Evolutionary conservation across 2,888 invertebrate species (phyloP).

Genomic region (Catocala nupta): DNA sequence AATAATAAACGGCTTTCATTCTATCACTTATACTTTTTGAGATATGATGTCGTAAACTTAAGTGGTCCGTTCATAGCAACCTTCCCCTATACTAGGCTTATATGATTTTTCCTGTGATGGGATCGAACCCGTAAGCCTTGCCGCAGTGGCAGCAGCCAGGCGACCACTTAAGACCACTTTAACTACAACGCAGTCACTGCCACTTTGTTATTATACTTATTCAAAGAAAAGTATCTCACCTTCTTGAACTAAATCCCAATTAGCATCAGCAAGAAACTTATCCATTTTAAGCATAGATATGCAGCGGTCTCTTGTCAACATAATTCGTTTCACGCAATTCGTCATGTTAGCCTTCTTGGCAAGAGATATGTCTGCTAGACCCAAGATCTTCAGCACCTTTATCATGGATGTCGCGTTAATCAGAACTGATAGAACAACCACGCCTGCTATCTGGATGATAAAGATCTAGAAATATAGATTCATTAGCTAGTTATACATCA

Average conservation of each 20-base stretch:
- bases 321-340: conserved; percentile 83
- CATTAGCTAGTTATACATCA: too few relatives aligned
- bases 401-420: conserved; percentile 88
- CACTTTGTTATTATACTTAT: too few relatives aligned
- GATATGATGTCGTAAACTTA: too few relatives aligned
- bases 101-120: too few relatives aligned
- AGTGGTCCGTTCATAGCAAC: too few relatives aligned
- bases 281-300: conserved; percentile 88
- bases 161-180: too few relatives aligned
- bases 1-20: too few relatives aligned
- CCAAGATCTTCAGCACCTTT: conserved; percentile 82
- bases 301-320: conserved; percentile 79
- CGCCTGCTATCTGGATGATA: conserved; percentile 86
- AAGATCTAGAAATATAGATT: conserved; percentile 67
- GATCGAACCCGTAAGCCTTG: too few relatives aligned
- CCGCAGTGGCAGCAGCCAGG: too few relatives aligned
- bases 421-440: conserved; percentile 86
- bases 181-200: too few relatives aligned
- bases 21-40: too few relatives aligned
- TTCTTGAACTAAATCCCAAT: conserved; percentile 87
- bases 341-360: conserved; percentile 87
- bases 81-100: too few relatives aligned
- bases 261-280: conserved; percentile 89
- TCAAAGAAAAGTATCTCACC: conserved; percentile 47
- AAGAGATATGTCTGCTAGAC: conserved; percentile 81